Evolutionary conservation across 2,113 vertebrate species (phyloP), one percentile per base, ranked within the genome.

Genomic region (Trochalopteron elliotii): DNA sequence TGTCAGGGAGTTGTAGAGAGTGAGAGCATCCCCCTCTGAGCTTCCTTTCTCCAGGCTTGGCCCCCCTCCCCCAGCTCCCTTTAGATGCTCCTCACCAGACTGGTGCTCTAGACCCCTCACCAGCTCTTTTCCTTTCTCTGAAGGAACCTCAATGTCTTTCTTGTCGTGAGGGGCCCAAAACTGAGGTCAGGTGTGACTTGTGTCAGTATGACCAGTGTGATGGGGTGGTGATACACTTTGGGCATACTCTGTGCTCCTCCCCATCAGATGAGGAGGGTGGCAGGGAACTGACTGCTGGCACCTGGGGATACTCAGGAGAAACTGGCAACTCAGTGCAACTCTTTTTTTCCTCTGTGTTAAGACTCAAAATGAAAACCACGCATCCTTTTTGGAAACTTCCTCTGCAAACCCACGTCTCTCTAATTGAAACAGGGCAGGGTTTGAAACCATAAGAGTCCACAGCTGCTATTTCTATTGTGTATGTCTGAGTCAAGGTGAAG

Each of bases 351-450:
- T 11, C 4, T 28, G 17, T 63, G 22, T 74, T 88, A 86, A 90
- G 22, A 35, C 71, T 95, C 79, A 56, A 70, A 95, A 88, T 39
- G 27, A 91, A 94, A 56, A 47, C 45, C 72, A 81, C 1, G 0
- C 1, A 22, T 90, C 90, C 87, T 90, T 87, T 76, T 94, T 93
- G 87, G 86, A 90, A 94, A 67, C 71, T 52, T 95, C 59, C 47
- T 79, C 68, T 80, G 85, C 78, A 96, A 93, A 71, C 70, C 64
- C 9, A 2, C 33, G 87, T 56, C 56, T 91, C 75, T 92, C 85
- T 97, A 96, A 95, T 96, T 96, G 93, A 96, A 96, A 95, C 71
- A 95, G 90, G 92, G 85, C 87, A 95, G 94, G 75, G 90, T 90
- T 82, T 92, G 87, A 92, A 96, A 83, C 95, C 90, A 78, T 88